Conservation (phyloP, 2,888 invertebrate species). For the Pimpla rufipes region DNA sequence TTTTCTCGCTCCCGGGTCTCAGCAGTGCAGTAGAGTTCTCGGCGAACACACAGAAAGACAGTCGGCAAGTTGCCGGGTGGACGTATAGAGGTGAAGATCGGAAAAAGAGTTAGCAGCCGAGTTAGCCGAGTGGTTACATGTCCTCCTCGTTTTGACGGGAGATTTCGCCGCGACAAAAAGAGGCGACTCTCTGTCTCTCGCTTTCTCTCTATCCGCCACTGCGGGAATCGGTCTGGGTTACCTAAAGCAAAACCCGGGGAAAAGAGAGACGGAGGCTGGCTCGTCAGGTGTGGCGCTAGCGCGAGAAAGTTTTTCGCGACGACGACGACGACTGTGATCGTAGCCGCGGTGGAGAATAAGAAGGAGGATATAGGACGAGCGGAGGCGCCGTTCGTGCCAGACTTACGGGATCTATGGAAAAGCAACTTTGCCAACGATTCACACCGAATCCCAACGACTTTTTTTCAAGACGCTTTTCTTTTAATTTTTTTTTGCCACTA, state of each 20-base stretch:
- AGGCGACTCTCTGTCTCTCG: background rate
- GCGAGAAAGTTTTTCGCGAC: slow-evolving; percentile 57
- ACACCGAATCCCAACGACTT: slow-evolving; percentile 47
- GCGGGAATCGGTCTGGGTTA: slow-evolving; percentile 23
- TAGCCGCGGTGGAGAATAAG: slow-evolving; percentile 31
- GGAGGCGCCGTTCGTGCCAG: slow-evolving; percentile 38
- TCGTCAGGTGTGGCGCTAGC: slow-evolving; percentile 51
- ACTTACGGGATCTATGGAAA: slow-evolving; percentile 20
- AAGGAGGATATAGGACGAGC: slow-evolving; percentile 24
- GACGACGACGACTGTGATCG: slow-evolving; percentile 36
- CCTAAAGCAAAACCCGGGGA: slow-evolving; percentile 16
- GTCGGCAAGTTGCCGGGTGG: too few species aligned
- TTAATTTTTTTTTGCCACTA: background rate
- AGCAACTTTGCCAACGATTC: slow-evolving; percentile 39
- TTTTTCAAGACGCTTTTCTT: background rate
- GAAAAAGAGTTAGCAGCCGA: slow-evolving; percentile 42
- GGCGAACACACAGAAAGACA: background rate
- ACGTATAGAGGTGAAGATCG: background rate
- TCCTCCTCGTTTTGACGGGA: slow-evolving; percentile 56
- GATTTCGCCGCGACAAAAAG: slow-evolving; percentile 41
- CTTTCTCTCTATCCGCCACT: background rate
- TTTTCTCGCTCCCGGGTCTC: background rate
- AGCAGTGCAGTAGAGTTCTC: slow-evolving; percentile 1
- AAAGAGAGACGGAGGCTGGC: slow-evolving; percentile 34
- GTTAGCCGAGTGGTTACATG: slow-evolving; percentile 38